Evolutionary conservation across 2,888 invertebrate species (phyloP), one percentile per base, ranked within the genome.

Genomic region (Drosophila imparisetae): DNA sequence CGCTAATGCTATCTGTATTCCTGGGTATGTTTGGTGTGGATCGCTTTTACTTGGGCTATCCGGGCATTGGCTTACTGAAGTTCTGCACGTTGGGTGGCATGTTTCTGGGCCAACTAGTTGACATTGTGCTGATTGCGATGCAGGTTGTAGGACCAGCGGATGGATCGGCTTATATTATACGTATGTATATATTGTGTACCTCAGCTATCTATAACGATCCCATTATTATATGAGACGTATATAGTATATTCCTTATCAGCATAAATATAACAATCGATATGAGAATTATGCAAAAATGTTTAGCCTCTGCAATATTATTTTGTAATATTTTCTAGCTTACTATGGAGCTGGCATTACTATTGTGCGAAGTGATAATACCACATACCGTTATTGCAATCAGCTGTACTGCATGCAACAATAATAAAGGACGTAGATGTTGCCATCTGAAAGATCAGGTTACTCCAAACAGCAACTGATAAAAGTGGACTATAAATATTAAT

Each of bases 1-100:
- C 99, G 0, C 93, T 99, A 52, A 93, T 99, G 40, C 94, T 99
- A 6, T 99, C 99, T 0, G 97, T 99, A 58, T 99, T 99, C 92
- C 94, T 99, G 66, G 99, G 99, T 34, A 98, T 99, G 97, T 98
- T 99, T 94, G 99, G 99, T 24, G 95, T 98, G 30, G 99, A 99
- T 92, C 94, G 99, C 72, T 99, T 99, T 93, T 99, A 99, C 92
- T 94, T 99, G n/a, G 99, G 99, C 34, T 99, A 99, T 93, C 98
- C 98, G 61, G 99, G 98, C 1, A 95, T 99, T 80, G 99, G 99
- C 1, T 93, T 99, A 72, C 95, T 98, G 32, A 99, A 99, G 93
- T 95, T 99, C 76, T 98, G 98, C 91, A 99, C 99, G 1, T 94
- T 99, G 64, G 99, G 99, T 21, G 99, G 99, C 91, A 96, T 99